A percentile compares a stretch with the other conserved stretches of the same genome.
Evolutionary conservation across 2,797 vertebrate species (phyloP).

Genomic region (Coregonus ussuriensis): DNA sequence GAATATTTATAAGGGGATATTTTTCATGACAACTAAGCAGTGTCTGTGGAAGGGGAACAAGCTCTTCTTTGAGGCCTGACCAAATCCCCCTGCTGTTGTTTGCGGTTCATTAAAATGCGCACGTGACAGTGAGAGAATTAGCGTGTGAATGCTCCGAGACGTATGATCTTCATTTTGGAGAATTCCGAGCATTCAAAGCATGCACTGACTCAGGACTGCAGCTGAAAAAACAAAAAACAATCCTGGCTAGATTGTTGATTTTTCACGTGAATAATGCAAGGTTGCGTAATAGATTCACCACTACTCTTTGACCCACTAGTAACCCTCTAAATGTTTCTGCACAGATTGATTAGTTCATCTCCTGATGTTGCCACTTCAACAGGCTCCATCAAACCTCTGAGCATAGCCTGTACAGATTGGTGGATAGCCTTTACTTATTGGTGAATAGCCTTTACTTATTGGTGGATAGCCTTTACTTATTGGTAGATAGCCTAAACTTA

Average conservation of each 20-base stretch:
- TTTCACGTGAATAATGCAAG: slow-evolving; percentile 5
- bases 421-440: background rate
- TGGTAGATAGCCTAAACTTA: too few species aligned
- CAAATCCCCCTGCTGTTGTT: slow-evolving; percentile 17
- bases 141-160: slow-evolving; percentile 25
- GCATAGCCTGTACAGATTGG: background rate
- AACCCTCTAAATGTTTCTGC: slow-evolving; percentile 16
- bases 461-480: background rate
- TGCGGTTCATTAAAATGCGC: slow-evolving; percentile 26
- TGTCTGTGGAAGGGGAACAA: slow-evolving; percentile 17
- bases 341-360: background rate
- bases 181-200: slow-evolving; percentile 4
- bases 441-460: background rate
- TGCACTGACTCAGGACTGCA: slow-evolving; percentile 22
- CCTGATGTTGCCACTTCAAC: background rate
- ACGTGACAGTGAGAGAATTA: slow-evolving; percentile 47
- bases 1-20: background rate
- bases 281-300: slow-evolving; percentile 26
- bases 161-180: slow-evolving; percentile 41
- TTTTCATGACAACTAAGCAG: background rate
- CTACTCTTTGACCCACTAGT: slow-evolving; percentile 30
- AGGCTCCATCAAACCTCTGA: background rate
- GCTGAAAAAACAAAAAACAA: slow-evolving; percentile 1
- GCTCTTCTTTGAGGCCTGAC: slow-evolving; percentile 10
- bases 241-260: slow-evolving; percentile 1